Conservation (phyloP, 1,140 invertebrate species). For the Mycetomoellerius zeteki region DNA sequence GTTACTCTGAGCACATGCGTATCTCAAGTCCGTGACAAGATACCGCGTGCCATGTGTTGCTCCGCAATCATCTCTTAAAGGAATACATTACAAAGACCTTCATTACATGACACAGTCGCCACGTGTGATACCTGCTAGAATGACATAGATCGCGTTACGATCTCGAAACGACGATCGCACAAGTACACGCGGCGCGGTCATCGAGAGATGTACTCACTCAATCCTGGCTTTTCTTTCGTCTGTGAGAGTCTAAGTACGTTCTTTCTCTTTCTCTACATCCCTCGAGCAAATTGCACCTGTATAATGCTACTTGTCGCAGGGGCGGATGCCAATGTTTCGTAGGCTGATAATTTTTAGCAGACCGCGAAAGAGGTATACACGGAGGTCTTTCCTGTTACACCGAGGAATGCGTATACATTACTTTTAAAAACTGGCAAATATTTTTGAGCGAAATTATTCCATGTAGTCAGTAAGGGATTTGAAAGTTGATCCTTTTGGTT, state of each 20-base stretch:
- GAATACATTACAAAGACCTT: constrained; percentile 17
- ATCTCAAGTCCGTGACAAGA: constrained; percentile 12
- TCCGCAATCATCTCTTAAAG: constrained; percentile 41
- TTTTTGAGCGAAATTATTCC: constrained; percentile 14
- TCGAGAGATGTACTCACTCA: constrained; percentile 30
- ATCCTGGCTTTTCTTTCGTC: not conserved
- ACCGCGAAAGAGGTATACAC: not conserved
- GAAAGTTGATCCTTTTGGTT: not conserved
- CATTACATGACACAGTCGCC: not conserved
- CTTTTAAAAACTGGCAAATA: not conserved
- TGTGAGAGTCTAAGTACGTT: not conserved
- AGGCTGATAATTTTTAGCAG: not conserved
- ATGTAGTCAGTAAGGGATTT: not conserved
- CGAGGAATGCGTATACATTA: not conserved
- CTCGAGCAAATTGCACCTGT: constrained; percentile 47
- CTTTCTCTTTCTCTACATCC: constrained; percentile 3
- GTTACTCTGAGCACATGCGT: constrained; percentile 17
- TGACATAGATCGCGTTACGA: constrained; percentile 45
- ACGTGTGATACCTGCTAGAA: constrained; percentile 32
- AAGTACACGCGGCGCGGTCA: constrained; percentile 8
- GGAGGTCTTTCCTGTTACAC: not conserved
- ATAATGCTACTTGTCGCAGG: not conserved
- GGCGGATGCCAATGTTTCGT: not conserved
- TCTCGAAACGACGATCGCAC: constrained; percentile 59
- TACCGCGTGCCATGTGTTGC: constrained; percentile 6